phyloP scores from a whole-genome alignment of 53 echinoderm and acorn worm genomes.

The Hippasteria phrygiana region DNA sequence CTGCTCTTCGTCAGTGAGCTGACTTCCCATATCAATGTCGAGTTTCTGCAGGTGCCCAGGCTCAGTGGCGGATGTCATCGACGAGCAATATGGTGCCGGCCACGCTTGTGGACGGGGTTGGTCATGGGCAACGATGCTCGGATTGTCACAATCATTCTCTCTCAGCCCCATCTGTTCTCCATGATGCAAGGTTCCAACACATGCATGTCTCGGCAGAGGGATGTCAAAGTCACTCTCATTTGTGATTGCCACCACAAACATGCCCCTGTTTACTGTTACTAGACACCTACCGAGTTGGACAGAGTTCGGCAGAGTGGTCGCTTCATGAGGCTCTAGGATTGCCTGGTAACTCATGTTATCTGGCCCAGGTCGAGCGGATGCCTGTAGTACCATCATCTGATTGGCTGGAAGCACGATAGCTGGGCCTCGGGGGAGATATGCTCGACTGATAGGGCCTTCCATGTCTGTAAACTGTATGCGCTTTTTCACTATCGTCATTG shows the following conservation, averaged over 20 bases:
- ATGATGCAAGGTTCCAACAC: background rate
- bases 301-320: background rate
- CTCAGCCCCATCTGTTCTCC: too few relatives aligned
- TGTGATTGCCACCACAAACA: background rate
- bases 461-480: background rate
- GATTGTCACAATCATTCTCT: too few relatives aligned
- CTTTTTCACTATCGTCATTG: background rate
- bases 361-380: background rate
- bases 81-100: too few relatives aligned
- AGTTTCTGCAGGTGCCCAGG: too few relatives aligned
- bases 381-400: background rate
- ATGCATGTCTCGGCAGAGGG: background rate
- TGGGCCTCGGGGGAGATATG: background rate
- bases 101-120: too few relatives aligned
- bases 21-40: background rate
- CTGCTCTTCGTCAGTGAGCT: background rate
- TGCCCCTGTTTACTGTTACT: background rate
- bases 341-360: background rate
- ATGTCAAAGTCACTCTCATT: constrained; percentile 11
- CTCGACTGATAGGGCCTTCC: background rate
- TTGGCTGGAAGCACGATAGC: constrained; percentile 4
- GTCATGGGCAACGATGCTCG: too few relatives aligned
- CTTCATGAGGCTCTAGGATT: constrained; percentile 18
- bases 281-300: background rate
- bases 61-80: too few relatives aligned